These are phyloP conservation scores for Dynastes tityus DNA, from an alignment of 2,888 invertebrate genomes.

Conservation along the genomic window DNA sequence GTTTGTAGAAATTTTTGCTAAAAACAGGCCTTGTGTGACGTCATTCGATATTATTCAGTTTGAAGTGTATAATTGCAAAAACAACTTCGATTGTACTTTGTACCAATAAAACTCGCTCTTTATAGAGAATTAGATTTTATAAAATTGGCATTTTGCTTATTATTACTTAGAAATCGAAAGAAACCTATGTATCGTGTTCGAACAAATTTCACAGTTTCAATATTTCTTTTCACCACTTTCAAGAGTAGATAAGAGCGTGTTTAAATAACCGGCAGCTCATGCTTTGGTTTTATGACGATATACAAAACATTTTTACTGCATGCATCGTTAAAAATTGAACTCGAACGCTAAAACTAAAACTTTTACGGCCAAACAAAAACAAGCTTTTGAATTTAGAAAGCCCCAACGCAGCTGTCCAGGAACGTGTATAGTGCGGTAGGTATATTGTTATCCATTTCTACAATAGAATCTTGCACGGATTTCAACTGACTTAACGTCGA, in stretches of 20 bases:
- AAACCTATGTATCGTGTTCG: neutral
- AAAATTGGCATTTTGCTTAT: neutral
- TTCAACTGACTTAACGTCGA: neutral
- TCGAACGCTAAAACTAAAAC: neutral
- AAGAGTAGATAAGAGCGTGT: neutral
- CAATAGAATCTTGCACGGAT: neutral
- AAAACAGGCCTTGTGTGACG: too few species aligned
- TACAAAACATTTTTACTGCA: neutral
- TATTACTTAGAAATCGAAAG: neutral
- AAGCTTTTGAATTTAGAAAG: slow-evolving; percentile 14
- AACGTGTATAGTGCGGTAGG: slow-evolving; percentile 12
- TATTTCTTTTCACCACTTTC: neutral
- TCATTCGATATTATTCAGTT: too few species aligned
- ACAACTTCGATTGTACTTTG: too few species aligned
- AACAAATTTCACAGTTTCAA: neutral
- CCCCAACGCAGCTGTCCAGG: neutral
- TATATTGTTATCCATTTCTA: neutral
- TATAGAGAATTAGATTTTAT: too few species aligned
- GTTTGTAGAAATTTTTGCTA: too few species aligned
- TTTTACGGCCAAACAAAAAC: slow-evolving; percentile 11
- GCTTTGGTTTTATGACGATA: neutral
- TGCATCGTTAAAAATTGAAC: neutral
- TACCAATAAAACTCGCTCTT: too few species aligned
- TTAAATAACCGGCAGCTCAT: neutral
- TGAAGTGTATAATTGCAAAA: too few species aligned